phyloP scores from a whole-genome alignment of 2,797 vertebrate species.

The Rhyacichthys aspro region DNA sequence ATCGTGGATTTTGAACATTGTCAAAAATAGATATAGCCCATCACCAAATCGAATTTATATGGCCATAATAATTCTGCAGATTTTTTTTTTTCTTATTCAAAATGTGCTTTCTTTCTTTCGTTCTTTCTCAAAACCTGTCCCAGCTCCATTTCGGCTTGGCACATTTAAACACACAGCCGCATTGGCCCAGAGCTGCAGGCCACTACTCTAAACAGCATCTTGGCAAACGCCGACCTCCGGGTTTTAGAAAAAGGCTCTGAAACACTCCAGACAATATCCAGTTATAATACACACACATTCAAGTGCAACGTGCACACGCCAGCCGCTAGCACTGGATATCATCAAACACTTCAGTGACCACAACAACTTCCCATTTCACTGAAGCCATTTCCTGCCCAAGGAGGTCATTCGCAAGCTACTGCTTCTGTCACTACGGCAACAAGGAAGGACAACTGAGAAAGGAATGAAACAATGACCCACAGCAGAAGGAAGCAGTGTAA shows the following conservation, averaged over 20 bases:
- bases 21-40: no score
- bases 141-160: constrained; percentile 39
- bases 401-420: constrained; percentile 41
- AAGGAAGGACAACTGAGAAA: constrained; percentile 11
- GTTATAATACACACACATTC: constrained; percentile 28
- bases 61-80: no score
- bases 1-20: no score
- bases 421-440: constrained; percentile 38
- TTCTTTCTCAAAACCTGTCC: constrained; percentile 28
- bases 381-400: constrained; percentile 73
- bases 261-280: constrained; percentile 46
- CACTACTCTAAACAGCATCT: constrained; percentile 33
- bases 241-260: constrained; percentile 45
- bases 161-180: constrained; percentile 35
- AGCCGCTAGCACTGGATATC: constrained; percentile 63
- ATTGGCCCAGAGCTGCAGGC: constrained; percentile 26
- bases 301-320: constrained; percentile 22
- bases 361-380: constrained; percentile 84
- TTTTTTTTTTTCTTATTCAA: constrained; percentile 4
- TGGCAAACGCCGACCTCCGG: constrained; percentile 40
- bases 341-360: constrained; percentile 78
- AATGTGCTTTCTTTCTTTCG: constrained; percentile 25
- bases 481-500: background rate
- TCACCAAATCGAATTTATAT: no score
- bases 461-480: constrained; percentile 22